phyloP scores from a whole-genome alignment of 2,113 vertebrate species.

The Pleuronectes platessa region DNA sequence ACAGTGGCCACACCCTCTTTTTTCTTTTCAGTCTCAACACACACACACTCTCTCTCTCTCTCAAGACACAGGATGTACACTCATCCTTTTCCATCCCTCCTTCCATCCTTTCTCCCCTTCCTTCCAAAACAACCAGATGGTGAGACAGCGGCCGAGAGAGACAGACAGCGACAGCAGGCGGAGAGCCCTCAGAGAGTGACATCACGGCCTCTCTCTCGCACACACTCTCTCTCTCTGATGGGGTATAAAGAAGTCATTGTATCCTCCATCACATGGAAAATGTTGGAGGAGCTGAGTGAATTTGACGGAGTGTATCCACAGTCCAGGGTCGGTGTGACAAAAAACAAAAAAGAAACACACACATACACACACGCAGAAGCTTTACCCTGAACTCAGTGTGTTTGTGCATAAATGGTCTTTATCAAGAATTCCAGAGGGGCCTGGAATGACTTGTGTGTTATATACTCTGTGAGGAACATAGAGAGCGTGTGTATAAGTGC shows the following conservation, averaged over 20 bases:
- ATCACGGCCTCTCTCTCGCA: conserved; percentile 65
- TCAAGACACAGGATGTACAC: conserved; percentile 62
- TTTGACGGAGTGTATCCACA: conserved; percentile 41
- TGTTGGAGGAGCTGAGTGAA: conserved; percentile 57
- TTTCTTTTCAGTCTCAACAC: conserved; percentile 4
- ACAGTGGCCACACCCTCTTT: conserved; percentile 30
- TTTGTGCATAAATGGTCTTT: conserved; percentile 26
- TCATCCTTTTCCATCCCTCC: conserved; percentile 54
- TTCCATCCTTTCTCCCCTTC: conserved; percentile 38
- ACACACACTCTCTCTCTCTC: background rate
- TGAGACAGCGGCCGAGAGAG: conserved; percentile 67
- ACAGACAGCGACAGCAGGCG: conserved; percentile 73
- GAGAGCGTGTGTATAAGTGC: background rate
- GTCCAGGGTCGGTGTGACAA: conserved; percentile 45
- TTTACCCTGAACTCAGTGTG: conserved; percentile 16
- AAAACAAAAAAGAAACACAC: background rate
- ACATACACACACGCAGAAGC: background rate
- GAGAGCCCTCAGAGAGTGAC: conserved; percentile 66
- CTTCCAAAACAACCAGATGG: conserved; percentile 70
- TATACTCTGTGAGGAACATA: background rate
- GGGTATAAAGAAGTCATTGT: conserved; percentile 79
- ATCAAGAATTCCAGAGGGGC: conserved; percentile 33
- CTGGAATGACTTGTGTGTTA: conserved; percentile 12
- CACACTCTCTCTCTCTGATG: conserved; percentile 23
- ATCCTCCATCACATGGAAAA: conserved; percentile 63